Base-by-base conservation (phyloP, 2,888 invertebrate species). In the Thalpophila matura region DNA sequence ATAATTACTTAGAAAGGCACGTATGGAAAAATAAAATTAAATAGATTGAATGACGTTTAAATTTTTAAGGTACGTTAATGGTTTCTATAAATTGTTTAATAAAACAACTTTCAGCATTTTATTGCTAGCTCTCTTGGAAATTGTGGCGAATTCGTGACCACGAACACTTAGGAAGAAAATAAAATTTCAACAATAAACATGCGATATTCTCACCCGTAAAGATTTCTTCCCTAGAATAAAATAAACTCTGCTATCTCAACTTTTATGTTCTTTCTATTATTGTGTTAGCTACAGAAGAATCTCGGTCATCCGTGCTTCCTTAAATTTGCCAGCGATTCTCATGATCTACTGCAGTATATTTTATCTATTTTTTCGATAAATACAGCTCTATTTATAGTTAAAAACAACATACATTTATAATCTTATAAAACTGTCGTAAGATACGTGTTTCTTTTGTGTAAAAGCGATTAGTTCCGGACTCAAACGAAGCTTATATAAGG, bases 151-250 rank as follows among this genome's bases (percentile, higher is more conserved):
- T 10, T 69, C 69, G 69, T 69, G 68, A 69, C 58, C 69, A 53
- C 53, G 0, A 10, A 38, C 64, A 64, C 69, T 69, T 49, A 45
- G 20, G 37, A 43, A 26, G 57, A 58, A 63, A 64, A 69, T 69
- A 64, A 64, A 49, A 45, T 69, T 63, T 69, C 31, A 47, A 63
- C 64, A 69, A 69, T 63, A 69, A 58, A 64, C 68, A 69, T 69
- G 68, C 69, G 43, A 69, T 57, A 47, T 51, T 58, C 38, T 51
- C 33, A 18, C 45, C 38, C 29, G 42, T 40, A 20, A 49, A 62
- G 33, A 53, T 53, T 69, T 43, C 51, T 58, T 53, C 22, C 9
- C 5, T 22, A 18, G 50, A 63, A 63, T 67, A 20, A 29, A 45
- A 67, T 47, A 63, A 68, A 27, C 14, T 24, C 18, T 16, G 50